These are phyloP conservation scores for Scaptomyza montana DNA, from an alignment of 1,140 invertebrate species.

Conservation along the genomic window DNA sequence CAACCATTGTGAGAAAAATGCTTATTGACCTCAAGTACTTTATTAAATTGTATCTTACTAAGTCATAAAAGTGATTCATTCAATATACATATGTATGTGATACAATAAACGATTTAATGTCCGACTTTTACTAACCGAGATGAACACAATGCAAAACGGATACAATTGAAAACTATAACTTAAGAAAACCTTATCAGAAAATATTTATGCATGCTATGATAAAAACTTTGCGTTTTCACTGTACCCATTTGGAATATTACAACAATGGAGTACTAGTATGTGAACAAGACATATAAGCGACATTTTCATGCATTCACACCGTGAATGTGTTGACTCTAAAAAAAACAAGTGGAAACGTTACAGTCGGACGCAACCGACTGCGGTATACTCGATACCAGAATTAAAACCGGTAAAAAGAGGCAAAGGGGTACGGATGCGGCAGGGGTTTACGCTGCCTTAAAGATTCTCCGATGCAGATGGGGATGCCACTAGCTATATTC, in stretches of 20 bases:
- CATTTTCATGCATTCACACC: slow-evolving; percentile 7
- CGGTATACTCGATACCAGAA: too few species aligned
- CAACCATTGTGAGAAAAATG: not conserved
- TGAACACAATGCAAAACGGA: not conserved
- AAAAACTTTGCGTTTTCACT: slow-evolving; percentile 23
- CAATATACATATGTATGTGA: not conserved
- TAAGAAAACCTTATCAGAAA: slow-evolving; percentile 22
- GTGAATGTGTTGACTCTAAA: slow-evolving; percentile 2
- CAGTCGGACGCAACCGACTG: too few species aligned
- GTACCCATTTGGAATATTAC: slow-evolving; percentile 40
- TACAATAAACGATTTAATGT: slow-evolving; percentile 1
- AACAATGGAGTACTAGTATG: slow-evolving; percentile 24
- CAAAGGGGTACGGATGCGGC: too few species aligned
- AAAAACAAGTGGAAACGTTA: too few species aligned
- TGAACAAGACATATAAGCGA: slow-evolving; percentile 17
- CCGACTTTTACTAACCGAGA: slow-evolving; percentile 1
- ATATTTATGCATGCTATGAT: slow-evolving; percentile 37
- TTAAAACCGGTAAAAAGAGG: too few species aligned
- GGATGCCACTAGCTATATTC: too few species aligned
- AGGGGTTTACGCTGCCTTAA: too few species aligned
- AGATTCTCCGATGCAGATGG: too few species aligned
- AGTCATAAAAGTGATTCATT: slow-evolving; percentile 2
- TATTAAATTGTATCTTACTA: not conserved
- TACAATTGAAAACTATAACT: slow-evolving; percentile 17
- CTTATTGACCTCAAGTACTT: not conserved